A percentile compares a stretch with the other conserved stretches of the same genome.
phyloP scores from a whole-genome alignment of 1,140 invertebrate species.

The Wiebesia pumilae region DNA sequence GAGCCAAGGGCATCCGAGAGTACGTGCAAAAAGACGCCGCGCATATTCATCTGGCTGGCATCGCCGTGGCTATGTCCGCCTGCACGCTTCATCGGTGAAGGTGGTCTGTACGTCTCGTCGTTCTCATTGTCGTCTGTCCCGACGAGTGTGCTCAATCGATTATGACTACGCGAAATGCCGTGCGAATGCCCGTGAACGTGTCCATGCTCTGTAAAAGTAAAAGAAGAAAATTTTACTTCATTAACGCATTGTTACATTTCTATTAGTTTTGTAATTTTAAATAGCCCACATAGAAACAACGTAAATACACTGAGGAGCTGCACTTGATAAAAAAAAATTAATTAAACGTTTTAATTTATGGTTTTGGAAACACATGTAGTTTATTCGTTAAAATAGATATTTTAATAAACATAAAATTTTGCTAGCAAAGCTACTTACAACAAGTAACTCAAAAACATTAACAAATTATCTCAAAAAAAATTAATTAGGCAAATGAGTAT shows the following conservation, averaged over 20 bases:
- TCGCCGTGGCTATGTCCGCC: slow-evolving; percentile 77
- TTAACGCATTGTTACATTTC: background rate
- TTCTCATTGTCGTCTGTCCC: slow-evolving; percentile 88
- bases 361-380: too few species aligned
- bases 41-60: slow-evolving; percentile 95
- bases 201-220: slow-evolving; percentile 80
- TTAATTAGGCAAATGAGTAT: too few species aligned
- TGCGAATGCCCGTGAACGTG: slow-evolving; percentile 84
- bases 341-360: too few species aligned
- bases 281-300: background rate
- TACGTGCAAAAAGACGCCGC: slow-evolving; percentile 97
- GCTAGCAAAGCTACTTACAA: too few species aligned
- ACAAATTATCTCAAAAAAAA: too few species aligned
- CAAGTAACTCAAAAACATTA: too few species aligned
- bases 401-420: too few species aligned
- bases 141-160: slow-evolving; percentile 79
- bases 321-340: too few species aligned
- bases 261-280: background rate
- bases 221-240: background rate
- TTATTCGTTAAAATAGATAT: too few species aligned
- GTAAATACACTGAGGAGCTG: too few species aligned
- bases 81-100: slow-evolving; percentile 62
- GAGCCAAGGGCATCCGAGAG: slow-evolving; percentile 97
- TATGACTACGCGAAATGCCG: slow-evolving; percentile 79
- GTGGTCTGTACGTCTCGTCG: slow-evolving; percentile 80